Evolutionary conservation across 1,140 invertebrate species (phyloP), one percentile per base, ranked within the genome.

Genomic region (Rhagoletis pomonella): DNA sequence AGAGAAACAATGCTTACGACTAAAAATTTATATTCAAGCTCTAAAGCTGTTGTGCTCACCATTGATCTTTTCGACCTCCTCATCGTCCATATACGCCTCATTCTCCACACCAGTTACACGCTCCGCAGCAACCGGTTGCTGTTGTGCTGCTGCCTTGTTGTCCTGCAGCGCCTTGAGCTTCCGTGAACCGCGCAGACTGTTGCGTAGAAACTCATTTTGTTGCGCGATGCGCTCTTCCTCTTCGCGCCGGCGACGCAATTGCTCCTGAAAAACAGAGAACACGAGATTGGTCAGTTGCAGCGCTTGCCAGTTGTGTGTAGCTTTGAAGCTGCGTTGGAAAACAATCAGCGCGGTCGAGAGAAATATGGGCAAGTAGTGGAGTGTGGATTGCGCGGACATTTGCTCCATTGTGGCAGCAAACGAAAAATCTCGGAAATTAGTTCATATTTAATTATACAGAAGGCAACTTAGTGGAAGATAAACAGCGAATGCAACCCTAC

Each of bases 161-260:
- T 95, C 94, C 94, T 98, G 97, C 89, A 99, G 94, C 1, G 97
- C 97, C 92, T 98, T 97, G 29, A 99, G 95, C 93, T 99, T 99
- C 90, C 96, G 95, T 4, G 98, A 99, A n/a, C 96, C 97, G n/a
- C 98, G 95, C 65, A 99, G 93, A n/a, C 98, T 99, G 73, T 95
- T 96, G 89, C 98, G 96, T 55, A 99, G 95, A 93, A 98, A 97
- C 93, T 98, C 97, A 93, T 97, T 97, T 91, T 98, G 97, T 87
- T 96, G 95, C 2, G 96, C 96, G 89, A 96, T 95, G 86, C 96
- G 94, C 90, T 97, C 97, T 90, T 98, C 97, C 89, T 97, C 96
- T 91, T 98, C 97, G 90, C 97, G 96, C 39, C 97, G 94, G 90
- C 97, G 97, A 86, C 97, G 94, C 85, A 98, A 94, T 93, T 98